Evolutionary conservation across 2,113 vertebrate species (phyloP), one percentile per base, ranked within the genome.

Genomic region (Physeter macrocephalus): DNA sequence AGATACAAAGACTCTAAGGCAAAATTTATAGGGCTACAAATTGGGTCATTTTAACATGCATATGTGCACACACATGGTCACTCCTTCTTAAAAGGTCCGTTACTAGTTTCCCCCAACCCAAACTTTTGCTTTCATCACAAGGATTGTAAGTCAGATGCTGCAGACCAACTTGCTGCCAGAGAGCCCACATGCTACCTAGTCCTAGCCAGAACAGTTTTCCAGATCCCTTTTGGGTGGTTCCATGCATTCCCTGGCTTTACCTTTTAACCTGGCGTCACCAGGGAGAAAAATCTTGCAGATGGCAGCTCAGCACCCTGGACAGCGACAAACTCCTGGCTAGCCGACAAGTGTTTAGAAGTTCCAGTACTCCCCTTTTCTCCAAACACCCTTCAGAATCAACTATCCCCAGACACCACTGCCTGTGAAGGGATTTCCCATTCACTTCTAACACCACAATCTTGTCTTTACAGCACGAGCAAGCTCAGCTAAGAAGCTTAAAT

Each of bases 271-370:
- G 57, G n/a, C 62, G 80, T 83, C 85, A 71, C 0, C 9, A 34
- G 54, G 29, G 80, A 64, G 67, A 39, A 82, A 74, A 78, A 71
- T 36, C 36, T 52, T 75, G 59, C 59, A 18, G 34, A 90, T 31
- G 29, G 67, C 23, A 34, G 25, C 80, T 98, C 97, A 98, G 98
- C 83, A 98, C 98, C 94, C 27, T 97, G 98, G 98, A 98, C 97
- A 98, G 98, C 94, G 39, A 77, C 95, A 84, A 1, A 23, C 83
- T 95, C 82, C 81, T 54, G 12, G 2, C 8, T 6, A 27, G 39
- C 41, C 20, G 3, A 29, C 46, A 27, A 21, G 20, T 8, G 20
- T 57, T 57, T 21, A 27, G 46, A 46, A 18, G 9, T 69, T 69
- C 77, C 62, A 15, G 67, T 15, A 7, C 15, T 36, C 18, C 25